phyloP scores from a whole-genome alignment of 2,888 invertebrate species.

The Conus canariensis region DNA sequence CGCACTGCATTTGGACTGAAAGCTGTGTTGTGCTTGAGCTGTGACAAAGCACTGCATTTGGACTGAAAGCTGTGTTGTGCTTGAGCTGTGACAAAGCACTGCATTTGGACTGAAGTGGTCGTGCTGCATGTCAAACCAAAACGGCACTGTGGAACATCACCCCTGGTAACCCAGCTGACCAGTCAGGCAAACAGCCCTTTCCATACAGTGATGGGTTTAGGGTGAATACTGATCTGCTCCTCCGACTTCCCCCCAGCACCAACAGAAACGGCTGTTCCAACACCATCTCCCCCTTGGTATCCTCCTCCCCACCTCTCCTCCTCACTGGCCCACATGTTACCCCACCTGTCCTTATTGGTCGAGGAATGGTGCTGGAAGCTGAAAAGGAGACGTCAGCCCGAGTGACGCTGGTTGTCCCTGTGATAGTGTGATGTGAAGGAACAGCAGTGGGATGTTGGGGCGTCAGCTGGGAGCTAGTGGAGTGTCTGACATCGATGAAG shows the following conservation, averaged over 20 bases:
- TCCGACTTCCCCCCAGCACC: conserved; percentile 63
- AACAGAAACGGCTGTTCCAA: conserved; percentile 50
- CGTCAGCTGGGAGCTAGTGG: neutral
- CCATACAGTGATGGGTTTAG: conserved; percentile 61
- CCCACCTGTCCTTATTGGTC: neutral
- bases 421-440: neutral
- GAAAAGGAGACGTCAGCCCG: neutral
- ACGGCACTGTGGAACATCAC: no score
- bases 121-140: no score
- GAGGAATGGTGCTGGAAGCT: neutral
- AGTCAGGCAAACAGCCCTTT: conserved; percentile 40
- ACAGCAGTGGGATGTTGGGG: neutral
- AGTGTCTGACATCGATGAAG: conserved; percentile 5
- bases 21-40: no score
- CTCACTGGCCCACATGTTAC: neutral
- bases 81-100: no score
- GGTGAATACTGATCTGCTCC: conserved; percentile 52
- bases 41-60: no score
- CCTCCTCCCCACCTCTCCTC: neutral
- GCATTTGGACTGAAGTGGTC: no score
- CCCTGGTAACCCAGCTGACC: neutral
- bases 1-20: no score
- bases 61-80: no score
- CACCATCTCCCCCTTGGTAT: neutral
- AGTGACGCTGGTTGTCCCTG: neutral